phyloP scores from a whole-genome alignment of 1,140 invertebrate genomes.

The Listronotus oregonensis region DNA sequence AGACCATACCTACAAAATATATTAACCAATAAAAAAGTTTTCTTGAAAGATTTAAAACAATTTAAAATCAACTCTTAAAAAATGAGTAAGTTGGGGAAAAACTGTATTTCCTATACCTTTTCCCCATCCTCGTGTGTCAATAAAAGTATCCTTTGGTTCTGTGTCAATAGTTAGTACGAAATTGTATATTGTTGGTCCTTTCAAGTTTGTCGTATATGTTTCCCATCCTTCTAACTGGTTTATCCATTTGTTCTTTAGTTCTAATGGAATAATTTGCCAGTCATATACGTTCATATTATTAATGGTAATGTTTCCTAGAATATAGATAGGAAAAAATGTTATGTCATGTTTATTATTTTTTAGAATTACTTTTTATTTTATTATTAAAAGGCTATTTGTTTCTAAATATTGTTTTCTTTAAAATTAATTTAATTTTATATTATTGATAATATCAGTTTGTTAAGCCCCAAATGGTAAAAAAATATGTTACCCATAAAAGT shows the following conservation, averaged over 20 bases:
- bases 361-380: too few species aligned
- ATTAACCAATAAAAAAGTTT: too few species aligned
- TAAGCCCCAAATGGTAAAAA: too few species aligned
- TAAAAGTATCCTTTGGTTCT: conserved; percentile 43
- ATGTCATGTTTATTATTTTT: too few species aligned
- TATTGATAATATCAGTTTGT: too few species aligned
- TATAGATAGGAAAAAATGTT: background rate
- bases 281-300: conserved; percentile 54
- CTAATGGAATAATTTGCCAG: conserved; percentile 61
- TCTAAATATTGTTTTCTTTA: too few species aligned
- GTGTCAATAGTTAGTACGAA: conserved; percentile 29
- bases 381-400: too few species aligned
- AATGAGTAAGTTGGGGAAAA: too few species aligned
- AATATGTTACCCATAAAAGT: too few species aligned
- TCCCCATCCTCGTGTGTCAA: conserved; percentile 58
- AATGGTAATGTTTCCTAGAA: conserved; percentile 51
- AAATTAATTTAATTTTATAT: too few species aligned
- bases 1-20: conserved; percentile 61
- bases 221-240: conserved; percentile 38
- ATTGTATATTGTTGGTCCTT: conserved; percentile 49
- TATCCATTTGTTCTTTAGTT: conserved; percentile 58
- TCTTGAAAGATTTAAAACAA: too few species aligned
- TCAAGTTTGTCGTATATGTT: conserved; percentile 1
- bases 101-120: conserved; percentile 55
- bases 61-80: too few species aligned